These are phyloP conservation scores for Eretmocerus hayati DNA, from an alignment of 2,888 invertebrate genomes.

Conservation along the genomic window DNA sequence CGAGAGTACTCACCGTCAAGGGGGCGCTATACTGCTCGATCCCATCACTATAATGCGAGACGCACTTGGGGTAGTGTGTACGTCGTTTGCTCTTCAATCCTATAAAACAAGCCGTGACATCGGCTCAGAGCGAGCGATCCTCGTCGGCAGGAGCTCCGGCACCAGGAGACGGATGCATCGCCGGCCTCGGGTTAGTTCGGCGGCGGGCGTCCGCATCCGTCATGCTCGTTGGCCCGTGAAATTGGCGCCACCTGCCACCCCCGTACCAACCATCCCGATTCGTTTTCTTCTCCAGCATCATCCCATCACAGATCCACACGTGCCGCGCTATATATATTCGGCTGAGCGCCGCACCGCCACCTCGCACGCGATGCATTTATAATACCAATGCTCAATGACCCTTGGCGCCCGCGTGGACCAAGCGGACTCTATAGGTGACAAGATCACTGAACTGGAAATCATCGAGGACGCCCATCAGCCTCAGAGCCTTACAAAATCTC, in stretches of 20 bases:
- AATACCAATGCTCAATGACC: constrained; percentile 41
- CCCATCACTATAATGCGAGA: too few relatives aligned
- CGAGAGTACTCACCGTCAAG: too few relatives aligned
- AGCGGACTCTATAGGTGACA: constrained; percentile 30
- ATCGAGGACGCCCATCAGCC: too few relatives aligned
- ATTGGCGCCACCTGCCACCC: constrained; percentile 48
- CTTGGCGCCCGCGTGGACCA: constrained; percentile 26
- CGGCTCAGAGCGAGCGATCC: constrained; percentile 39
- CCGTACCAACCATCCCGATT: constrained; percentile 12
- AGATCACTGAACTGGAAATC: too few relatives aligned
- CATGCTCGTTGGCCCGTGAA: constrained; percentile 46
- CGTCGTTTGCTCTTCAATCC: too few relatives aligned
- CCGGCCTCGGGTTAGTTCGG: too few relatives aligned
- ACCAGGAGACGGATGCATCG: too few relatives aligned
- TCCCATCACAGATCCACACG: constrained; percentile 11
- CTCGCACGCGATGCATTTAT: constrained; percentile 42
- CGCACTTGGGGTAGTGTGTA: too few relatives aligned
- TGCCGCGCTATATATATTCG: not conserved
- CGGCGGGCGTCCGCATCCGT: constrained; percentile 38
- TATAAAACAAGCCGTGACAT: constrained; percentile 45
- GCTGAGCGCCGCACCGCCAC: not conserved
- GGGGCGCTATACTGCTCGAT: too few relatives aligned
- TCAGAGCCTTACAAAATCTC: too few relatives aligned
- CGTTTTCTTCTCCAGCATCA: too few relatives aligned
- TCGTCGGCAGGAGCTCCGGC: too few relatives aligned